Conservation (phyloP, 1,140 invertebrate genomes). For the Acromyrmex heyeri region DNA sequence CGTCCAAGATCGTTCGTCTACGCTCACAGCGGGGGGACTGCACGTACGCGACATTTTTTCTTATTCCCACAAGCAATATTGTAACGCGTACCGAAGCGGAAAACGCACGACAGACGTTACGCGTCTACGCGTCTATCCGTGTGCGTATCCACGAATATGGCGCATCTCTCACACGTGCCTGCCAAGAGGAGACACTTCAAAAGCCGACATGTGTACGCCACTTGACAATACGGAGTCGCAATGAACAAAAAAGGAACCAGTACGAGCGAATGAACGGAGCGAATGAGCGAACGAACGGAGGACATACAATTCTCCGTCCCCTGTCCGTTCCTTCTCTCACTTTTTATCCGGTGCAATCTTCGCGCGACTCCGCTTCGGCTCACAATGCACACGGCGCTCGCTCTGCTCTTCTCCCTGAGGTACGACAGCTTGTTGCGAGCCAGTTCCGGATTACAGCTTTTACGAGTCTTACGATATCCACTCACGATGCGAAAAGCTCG, state of each 20-base stretch:
- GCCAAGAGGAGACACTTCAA: slow-evolving; percentile 63
- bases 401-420: slow-evolving; percentile 57
- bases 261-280: slow-evolving; percentile 5
- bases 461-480: slow-evolving; percentile 67
- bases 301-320: slow-evolving; percentile 20
- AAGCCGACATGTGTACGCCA: slow-evolving; percentile 65
- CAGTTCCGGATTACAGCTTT: slow-evolving; percentile 73
- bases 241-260: slow-evolving; percentile 61
- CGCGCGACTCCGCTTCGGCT: slow-evolving; percentile 46
- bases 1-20: slow-evolving; percentile 12
- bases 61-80: slow-evolving; percentile 53
- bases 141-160: background rate
- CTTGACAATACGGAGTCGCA: slow-evolving; percentile 68
- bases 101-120: slow-evolving; percentile 42
- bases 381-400: slow-evolving; percentile 42
- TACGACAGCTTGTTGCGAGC: slow-evolving; percentile 69
- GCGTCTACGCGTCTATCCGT: slow-evolving; percentile 15
- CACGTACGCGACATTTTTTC: slow-evolving; percentile 28
- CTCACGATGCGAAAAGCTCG: slow-evolving; percentile 39
- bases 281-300: slow-evolving; percentile 42
- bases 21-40: background rate
- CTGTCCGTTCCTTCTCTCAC: slow-evolving; percentile 31
- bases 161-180: slow-evolving; percentile 27
- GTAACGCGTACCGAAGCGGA: slow-evolving; percentile 44
- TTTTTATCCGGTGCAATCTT: slow-evolving; percentile 62